Evolutionary conservation across 2,797 vertebrate genomes (phyloP).

Genomic region (Hylomyscus alleni): DNA sequence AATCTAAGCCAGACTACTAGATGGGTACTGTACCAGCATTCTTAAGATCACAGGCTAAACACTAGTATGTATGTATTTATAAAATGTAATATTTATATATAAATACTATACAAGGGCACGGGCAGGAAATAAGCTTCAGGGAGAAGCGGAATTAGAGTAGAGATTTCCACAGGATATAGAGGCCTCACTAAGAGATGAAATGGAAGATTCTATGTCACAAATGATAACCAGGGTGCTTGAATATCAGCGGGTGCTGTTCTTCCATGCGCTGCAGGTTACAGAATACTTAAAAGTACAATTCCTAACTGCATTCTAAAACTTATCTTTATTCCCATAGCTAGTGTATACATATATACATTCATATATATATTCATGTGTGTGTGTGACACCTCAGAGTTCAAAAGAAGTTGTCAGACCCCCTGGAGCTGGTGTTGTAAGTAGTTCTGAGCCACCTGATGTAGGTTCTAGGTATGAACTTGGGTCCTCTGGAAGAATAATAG

Average conservation of each 20-base stretch:
- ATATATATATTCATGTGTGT: background rate
- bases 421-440: background rate
- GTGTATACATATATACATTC: background rate
- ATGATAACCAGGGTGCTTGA: background rate
- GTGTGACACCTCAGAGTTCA: background rate
- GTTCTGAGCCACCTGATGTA: background rate
- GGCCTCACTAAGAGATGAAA: background rate
- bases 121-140: background rate
- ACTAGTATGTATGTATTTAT: background rate
- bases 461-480: background rate
- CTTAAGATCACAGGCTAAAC: background rate
- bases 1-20: background rate
- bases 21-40: background rate
- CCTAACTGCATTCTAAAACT: background rate
- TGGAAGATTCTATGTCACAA: background rate
- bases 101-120: background rate
- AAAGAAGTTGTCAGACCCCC: background rate
- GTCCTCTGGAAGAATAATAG: background rate
- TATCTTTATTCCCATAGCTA: too few species aligned
- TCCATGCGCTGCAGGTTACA: background rate
- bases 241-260: background rate
- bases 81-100: background rate
- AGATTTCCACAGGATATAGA: background rate
- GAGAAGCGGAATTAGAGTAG: background rate
- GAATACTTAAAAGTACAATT: background rate